Evolutionary conservation across 1,140 invertebrate species (phyloP), one percentile per base, ranked within the genome.

Genomic region (Calephelis nemesis): DNA sequence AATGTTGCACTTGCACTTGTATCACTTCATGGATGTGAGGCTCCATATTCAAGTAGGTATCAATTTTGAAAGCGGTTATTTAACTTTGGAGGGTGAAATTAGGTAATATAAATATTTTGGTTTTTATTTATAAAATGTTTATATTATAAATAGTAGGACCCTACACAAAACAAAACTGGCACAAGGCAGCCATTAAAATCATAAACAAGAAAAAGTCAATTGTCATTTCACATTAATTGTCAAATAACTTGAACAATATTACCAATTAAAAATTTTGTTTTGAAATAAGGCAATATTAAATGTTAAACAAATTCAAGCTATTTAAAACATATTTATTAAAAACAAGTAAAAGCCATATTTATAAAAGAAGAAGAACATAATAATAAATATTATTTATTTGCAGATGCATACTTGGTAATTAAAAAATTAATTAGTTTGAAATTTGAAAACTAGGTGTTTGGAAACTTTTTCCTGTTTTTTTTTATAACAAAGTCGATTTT

Each of bases 21-120:
- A 65, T 62, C 2, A 74, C 72, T 50, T 73, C 70, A 47, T 71
- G 67, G 10, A 74, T 50, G 52, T 73, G 74, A 63, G 45, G 49
- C 40, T 73, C 72, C 72, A 73, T 73, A 62, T 67, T 70, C 48
- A 50, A 40, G 52, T 66, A 66, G 45, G 66, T 39, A 42, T 74
- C 72, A 70, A 74, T 68, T 70, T 73, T 73, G 65, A 66, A 47
- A 19, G 50, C 39, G 52, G 50, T 67, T 47, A 11, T 45, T 47
- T 30, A 13, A 66, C 40, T 7, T 13, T 67, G 6, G 6, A 7
- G 42, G 4, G 9, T 47, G 12, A 15, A 47, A 63, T 11, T 65
- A 49, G 50, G n/a, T 13, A 39, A 40, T 12, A 11, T n/a, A 58
- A 47, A 47, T 58, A 19, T 58, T 45, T 47, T 47, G 50, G 15